Conservation (phyloP, 2,797 vertebrate genomes). For the Tympanoctomys barrerae region DNA sequence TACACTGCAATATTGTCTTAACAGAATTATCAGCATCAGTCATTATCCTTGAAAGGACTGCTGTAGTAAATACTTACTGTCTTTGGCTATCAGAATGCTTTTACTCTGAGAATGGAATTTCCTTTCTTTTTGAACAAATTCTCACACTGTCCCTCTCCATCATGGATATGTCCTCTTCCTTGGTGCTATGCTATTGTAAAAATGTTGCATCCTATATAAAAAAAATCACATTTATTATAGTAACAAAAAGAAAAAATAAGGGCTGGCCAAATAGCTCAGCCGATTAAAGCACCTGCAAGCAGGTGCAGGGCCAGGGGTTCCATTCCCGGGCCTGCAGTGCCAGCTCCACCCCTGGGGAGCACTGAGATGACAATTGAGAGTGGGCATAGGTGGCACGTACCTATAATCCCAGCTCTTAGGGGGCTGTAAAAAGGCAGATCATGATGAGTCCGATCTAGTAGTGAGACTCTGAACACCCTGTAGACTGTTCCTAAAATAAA, state of each 20-base stretch:
- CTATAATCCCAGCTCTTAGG: too few species aligned
- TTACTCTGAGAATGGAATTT: neutral
- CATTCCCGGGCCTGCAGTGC: too few species aligned
- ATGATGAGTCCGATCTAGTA: too few species aligned
- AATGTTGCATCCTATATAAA: neutral
- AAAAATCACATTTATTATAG: neutral
- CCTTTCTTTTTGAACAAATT: neutral
- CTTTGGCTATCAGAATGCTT: neutral
- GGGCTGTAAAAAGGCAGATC: too few species aligned
- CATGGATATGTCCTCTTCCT: neutral
- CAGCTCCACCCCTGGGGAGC: too few species aligned
- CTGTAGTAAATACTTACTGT: neutral
- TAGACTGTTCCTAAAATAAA: too few species aligned
- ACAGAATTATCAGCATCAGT: neutral
- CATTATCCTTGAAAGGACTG: neutral
- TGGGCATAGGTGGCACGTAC: too few species aligned
- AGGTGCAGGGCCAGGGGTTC: too few species aligned
- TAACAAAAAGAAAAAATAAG: neutral
- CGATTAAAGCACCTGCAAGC: too few species aligned
- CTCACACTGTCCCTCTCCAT: accelerated
- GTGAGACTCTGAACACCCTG: too few species aligned
- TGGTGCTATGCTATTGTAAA: neutral
- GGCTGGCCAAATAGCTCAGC: too few species aligned
- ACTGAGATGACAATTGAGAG: too few species aligned
- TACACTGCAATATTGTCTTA: neutral